These are phyloP conservation scores for Cotesia chilonis DNA, from an alignment of 1,140 invertebrate genomes.

Conservation along the genomic window DNA sequence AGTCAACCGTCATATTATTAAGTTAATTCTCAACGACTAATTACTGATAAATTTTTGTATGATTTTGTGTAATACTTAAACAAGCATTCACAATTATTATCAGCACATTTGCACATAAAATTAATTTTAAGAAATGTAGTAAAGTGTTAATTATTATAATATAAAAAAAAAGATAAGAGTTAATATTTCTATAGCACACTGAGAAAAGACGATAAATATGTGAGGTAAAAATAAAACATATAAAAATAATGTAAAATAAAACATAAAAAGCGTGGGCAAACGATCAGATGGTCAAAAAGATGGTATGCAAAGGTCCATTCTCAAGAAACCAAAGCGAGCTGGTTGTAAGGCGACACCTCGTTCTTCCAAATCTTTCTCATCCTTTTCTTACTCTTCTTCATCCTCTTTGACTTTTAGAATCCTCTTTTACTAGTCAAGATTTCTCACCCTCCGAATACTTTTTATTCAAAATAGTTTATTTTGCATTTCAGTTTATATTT, in stretches of 20 bases:
- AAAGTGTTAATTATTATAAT: too few relatives aligned
- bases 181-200: conserved; percentile 31
- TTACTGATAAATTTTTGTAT: too few relatives aligned
- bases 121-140: too few relatives aligned
- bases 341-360: conserved; percentile 67
- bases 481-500: conserved; percentile 17
- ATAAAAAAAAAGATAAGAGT: too few relatives aligned
- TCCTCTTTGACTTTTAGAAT: background rate
- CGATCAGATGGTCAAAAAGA: conserved; percentile 62
- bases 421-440: background rate
- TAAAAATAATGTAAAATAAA: conserved; percentile 53
- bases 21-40: too few relatives aligned
- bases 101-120: too few relatives aligned
- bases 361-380: conserved; percentile 52
- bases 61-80: too few relatives aligned
- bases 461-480: conserved; percentile 28
- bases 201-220: conserved; percentile 39
- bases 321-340: conserved; percentile 63
- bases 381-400: conserved; percentile 19
- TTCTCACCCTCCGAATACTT: conserved; percentile 12
- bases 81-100: too few relatives aligned
- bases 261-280: conserved; percentile 41
- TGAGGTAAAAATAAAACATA: conserved; percentile 40
- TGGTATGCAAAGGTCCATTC: conserved; percentile 66
- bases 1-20: too few relatives aligned